These are phyloP conservation scores for Copidosoma floridanum DNA, from an alignment of 1,140 invertebrate genomes.

Conservation along the genomic window DNA sequence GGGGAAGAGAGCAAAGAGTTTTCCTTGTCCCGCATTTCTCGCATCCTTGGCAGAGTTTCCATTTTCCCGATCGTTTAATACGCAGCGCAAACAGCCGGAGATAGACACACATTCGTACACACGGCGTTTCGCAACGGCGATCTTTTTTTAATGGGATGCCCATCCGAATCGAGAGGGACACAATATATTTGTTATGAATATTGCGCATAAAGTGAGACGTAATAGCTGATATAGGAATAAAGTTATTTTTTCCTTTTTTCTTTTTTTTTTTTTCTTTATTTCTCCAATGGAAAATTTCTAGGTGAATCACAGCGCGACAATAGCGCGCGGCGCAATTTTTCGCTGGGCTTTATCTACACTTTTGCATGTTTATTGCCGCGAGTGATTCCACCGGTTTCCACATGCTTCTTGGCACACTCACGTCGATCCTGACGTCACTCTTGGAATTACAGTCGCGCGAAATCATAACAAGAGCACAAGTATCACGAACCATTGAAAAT, in stretches of 20 bases:
- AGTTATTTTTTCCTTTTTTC: too few species aligned
- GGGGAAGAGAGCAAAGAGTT: constrained; percentile 33
- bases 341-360: constrained; percentile 6
- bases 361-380: background rate
- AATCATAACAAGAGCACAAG: background rate
- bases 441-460: background rate
- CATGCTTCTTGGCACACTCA: background rate
- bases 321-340: background rate
- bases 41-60: constrained; percentile 43
- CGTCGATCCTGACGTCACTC: constrained; percentile 1
- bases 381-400: background rate
- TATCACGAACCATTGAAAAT: background rate
- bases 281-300: too few species aligned
- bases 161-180: too few species aligned
- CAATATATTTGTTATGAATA: too few species aligned
- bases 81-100: background rate
- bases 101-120: background rate
- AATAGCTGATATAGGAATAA: too few species aligned
- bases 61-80: constrained; percentile 15
- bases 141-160: too few species aligned
- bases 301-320: background rate
- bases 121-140: constrained; percentile 3
- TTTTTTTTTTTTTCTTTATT: too few species aligned
- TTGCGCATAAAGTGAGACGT: too few species aligned
- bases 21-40: constrained; percentile 40